Percentiles rank a stretch among this genome's conserved stretches.
phyloP scores from a whole-genome alignment of 2,888 invertebrate genomes.

The Hedya salicella region DNA sequence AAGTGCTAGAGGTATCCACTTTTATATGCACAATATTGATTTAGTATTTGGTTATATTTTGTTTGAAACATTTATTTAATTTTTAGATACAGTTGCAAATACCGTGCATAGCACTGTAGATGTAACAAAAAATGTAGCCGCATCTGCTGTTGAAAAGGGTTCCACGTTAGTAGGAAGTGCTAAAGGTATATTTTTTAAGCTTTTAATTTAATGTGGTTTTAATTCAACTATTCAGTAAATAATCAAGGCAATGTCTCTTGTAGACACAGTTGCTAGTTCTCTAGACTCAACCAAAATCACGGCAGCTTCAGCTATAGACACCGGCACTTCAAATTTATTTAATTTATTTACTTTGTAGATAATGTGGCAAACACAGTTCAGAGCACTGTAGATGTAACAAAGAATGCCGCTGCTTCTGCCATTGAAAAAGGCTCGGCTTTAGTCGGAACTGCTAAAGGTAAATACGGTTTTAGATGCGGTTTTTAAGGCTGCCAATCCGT shows the following conservation, averaged over 20 bases:
- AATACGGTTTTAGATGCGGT: too few species aligned
- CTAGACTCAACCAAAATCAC: conserved; percentile 50
- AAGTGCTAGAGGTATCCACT: not conserved
- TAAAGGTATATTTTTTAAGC: conserved; percentile 44
- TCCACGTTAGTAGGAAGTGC: conserved; percentile 44
- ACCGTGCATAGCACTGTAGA: not conserved
- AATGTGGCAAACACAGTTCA: conserved; percentile 46
- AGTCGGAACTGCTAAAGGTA: conserved; percentile 50
- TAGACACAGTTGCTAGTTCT: not conserved
- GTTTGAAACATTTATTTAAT: too few species aligned
- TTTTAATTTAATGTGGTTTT: not conserved
- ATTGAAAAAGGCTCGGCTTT: conserved; percentile 46
- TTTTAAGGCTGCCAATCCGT: too few species aligned
- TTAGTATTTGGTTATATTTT: too few species aligned
- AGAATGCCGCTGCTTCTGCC: conserved; percentile 45
- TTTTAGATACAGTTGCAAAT: not conserved
- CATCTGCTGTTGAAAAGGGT: not conserved
- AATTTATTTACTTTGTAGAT: conserved; percentile 45
- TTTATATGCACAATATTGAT: too few species aligned
- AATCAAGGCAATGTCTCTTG: not conserved
- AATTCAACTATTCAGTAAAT: not conserved
- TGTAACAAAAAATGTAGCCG: not conserved
- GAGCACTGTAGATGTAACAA: conserved; percentile 48
- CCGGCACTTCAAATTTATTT: conserved; percentile 44
- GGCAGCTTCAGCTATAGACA: conserved; percentile 53